Evolutionary conservation across 37 sponge, comb jelly and placozoan species (phyloP), one percentile per base, ranked within the genome.

Genomic region (Tethya wilhelma): DNA sequence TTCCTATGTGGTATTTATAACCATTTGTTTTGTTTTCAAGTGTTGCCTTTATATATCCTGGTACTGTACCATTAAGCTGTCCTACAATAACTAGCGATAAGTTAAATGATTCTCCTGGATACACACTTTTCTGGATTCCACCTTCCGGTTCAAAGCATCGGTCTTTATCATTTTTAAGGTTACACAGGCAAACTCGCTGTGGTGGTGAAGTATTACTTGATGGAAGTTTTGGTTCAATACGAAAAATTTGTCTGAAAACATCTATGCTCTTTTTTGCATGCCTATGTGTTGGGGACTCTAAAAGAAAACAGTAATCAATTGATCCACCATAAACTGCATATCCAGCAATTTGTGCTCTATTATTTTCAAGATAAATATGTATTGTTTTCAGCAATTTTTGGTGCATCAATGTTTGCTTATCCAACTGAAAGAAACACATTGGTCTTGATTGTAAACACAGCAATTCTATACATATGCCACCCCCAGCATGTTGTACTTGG

Each of bases 361-460:
- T 49, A 14, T 49, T 14, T 14, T 72, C 6, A 2, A 28, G 9
- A 29, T 7, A 5, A 41, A 17, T 41, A 5, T 37, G 22, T 28
- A 22, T 72, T 5, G 41, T 2, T 30, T 45, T 22, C 2, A 72
- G 31, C 7, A 11, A 49, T 72, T 14, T 70, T 3, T 14, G 36
- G 20, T 70, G 30, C 3, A 30, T 2, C 2, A 19, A 4, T 38
- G 43, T 33, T 39, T 60, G 32, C 25, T 43, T 12, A 41, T 39
- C 59, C 23, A 59, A 40, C 60, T 80, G 81, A 25, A 49, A 80
- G 60, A 80, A 80, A 57, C 81, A 80, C 44, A 69, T 38, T 23
- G 81, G 81, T 4, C 26, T 68, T 7, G 49, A 25, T 59, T 56
- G 42, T 5, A 69, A 37, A 55, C 81, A 80, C 25, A 41, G 37